Conservation (phyloP, 2,113 vertebrate species). For the Orientallactaga bullata region DNA sequence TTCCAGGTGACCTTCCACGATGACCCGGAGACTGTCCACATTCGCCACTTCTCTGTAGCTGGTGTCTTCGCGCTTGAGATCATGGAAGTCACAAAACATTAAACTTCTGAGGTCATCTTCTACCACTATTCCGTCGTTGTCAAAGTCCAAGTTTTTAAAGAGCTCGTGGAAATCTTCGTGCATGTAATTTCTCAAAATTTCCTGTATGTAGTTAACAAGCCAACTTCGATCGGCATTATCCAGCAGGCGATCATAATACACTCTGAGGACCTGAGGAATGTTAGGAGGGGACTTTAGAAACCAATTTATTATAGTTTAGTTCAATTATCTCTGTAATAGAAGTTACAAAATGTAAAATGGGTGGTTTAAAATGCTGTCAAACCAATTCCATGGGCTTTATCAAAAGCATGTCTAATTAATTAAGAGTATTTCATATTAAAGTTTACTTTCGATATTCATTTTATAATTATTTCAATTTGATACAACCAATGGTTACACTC, state of each 20-base stretch:
- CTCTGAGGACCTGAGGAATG: constrained; percentile 90
- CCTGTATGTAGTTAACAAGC: constrained; percentile 90
- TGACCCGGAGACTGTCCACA: constrained; percentile 87
- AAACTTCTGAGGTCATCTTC: constrained; percentile 94
- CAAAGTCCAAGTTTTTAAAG: constrained; percentile 90
- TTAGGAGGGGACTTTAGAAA: constrained; percentile 34
- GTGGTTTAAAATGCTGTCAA: not conserved
- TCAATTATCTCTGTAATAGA: not conserved
- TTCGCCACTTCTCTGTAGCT: constrained; percentile 90
- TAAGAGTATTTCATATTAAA: not conserved
- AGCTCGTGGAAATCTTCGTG: constrained; percentile 92
- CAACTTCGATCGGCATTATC: constrained; percentile 90
- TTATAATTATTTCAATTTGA: not conserved
- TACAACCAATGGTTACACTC: not conserved
- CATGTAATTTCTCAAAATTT: constrained; percentile 86
- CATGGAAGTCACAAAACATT: constrained; percentile 96
- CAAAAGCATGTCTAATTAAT: not conserved
- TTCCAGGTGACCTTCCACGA: constrained; percentile 92
- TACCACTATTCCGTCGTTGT: constrained; percentile 89
- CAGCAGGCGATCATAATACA: constrained; percentile 95
- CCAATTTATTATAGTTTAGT: not conserved
- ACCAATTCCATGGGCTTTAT: constrained; percentile 20
- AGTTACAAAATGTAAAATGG: not conserved
- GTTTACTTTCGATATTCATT: constrained; percentile 56
- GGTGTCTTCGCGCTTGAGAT: constrained; percentile 91